These are phyloP conservation scores for Ethmia dodecea DNA, from an alignment of 2,888 invertebrate genomes.

Conservation along the genomic window DNA sequence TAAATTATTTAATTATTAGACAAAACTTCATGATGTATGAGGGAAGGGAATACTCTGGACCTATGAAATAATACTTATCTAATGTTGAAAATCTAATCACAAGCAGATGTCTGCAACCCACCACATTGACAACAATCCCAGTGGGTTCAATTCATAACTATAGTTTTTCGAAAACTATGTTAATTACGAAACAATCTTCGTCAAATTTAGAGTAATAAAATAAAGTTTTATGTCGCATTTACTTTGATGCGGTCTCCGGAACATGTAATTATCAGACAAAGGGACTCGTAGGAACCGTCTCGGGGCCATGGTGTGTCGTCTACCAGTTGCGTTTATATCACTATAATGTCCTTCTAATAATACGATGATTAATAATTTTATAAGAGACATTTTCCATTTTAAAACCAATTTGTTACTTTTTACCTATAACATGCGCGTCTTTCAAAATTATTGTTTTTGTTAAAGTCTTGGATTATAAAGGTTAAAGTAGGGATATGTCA, in stretches of 20 bases:
- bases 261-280: slow-evolving; percentile 57
- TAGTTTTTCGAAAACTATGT: slow-evolving; percentile 47
- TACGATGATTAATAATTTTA: not conserved
- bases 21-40: too few species aligned
- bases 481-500: too few species aligned
- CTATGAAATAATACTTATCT: too few species aligned
- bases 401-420: too few species aligned
- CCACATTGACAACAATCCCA: slow-evolving; percentile 6
- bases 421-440: too few species aligned
- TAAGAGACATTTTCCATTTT: too few species aligned
- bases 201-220: slow-evolving; percentile 74
- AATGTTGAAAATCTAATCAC: too few species aligned
- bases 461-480: too few species aligned
- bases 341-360: slow-evolving; percentile 23
- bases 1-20: too few species aligned
- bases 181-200: slow-evolving; percentile 62
- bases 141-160: slow-evolving; percentile 28
- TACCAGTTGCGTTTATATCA: slow-evolving; percentile 20
- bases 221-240: slow-evolving; percentile 74
- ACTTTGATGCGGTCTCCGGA: slow-evolving; percentile 61
- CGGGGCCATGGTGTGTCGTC: slow-evolving; percentile 22
- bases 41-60: too few species aligned
- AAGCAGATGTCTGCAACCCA: not conserved
- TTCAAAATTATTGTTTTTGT: too few species aligned
- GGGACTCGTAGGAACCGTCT: slow-evolving; percentile 29